Conservation (phyloP, 2,797 vertebrate genomes). For the Tangara arthus region DNA sequence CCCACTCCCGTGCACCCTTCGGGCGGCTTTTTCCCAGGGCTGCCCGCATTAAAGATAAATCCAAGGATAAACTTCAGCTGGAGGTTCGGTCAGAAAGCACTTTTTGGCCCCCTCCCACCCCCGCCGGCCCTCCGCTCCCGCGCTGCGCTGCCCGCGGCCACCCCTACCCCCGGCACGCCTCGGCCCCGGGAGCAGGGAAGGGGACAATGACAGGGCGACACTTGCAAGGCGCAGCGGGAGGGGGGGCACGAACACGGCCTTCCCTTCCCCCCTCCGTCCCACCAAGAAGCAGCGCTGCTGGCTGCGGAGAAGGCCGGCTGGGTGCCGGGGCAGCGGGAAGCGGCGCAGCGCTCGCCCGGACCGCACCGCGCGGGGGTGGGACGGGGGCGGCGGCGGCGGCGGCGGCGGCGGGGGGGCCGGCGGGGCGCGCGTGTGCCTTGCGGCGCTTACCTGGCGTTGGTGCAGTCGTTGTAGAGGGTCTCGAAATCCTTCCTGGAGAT, state of each 20-base stretch:
- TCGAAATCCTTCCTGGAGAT: conserved; percentile 99
- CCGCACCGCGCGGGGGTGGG: conserved; percentile 35
- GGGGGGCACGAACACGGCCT: background rate
- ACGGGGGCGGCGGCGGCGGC: background rate
- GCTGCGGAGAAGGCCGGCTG: background rate
- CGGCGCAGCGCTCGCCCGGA: background rate
- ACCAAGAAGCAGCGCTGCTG: background rate
- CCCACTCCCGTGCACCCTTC: background rate
- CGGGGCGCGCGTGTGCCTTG: background rate
- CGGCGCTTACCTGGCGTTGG: conserved; percentile 90
- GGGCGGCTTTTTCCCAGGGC: background rate
- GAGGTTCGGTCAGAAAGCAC: background rate
- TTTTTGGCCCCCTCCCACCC: background rate
- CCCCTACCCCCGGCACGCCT: background rate
- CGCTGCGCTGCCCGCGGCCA: background rate
- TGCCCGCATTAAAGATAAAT: background rate
- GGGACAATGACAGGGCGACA: background rate
- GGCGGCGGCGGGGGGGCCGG: background rate
- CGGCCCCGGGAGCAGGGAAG: background rate
- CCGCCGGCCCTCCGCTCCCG: background rate
- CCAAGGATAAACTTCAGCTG: background rate
- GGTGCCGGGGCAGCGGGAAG: background rate
- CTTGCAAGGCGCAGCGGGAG: background rate
- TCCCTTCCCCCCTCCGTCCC: conserved; percentile 31
- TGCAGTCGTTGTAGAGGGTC: conserved; percentile 98